phyloP scores from a whole-genome alignment of 2,113 vertebrate species.

The Phasianus colchicus region DNA sequence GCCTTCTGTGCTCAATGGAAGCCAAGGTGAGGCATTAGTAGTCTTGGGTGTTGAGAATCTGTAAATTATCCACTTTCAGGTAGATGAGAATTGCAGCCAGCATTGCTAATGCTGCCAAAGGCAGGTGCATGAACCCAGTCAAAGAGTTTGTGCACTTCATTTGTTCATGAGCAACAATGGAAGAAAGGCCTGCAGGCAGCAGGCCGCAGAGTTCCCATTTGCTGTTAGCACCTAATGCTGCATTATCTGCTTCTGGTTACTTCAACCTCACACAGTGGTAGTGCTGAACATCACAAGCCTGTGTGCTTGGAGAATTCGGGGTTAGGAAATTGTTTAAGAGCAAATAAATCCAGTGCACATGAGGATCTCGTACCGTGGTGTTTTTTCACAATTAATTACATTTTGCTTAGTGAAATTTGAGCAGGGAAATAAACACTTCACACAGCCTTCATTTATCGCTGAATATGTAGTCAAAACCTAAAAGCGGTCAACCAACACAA shows the following conservation, averaged over 20 bases:
- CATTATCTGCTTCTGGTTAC: not conserved
- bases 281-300: not conserved
- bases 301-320: not conserved
- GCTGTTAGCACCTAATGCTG: not conserved
- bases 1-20: not conserved
- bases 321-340: not conserved
- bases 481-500: not conserved
- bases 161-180: not conserved
- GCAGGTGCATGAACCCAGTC: not conserved
- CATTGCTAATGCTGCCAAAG: not conserved
- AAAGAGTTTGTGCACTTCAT: not conserved
- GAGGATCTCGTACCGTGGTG: not conserved
- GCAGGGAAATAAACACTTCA: not conserved
- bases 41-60: not conserved
- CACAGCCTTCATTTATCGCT: not conserved
- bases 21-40: not conserved
- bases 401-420: not conserved
- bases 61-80: not conserved
- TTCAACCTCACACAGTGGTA: not conserved
- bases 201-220: not conserved
- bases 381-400: not conserved
- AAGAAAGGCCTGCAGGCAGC: not conserved
- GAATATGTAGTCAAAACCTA: not conserved
- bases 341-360: not conserved
- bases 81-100: not conserved